These are phyloP conservation scores for Octopus bimaculoides DNA, from an alignment of 1,140 invertebrate genomes.

Conservation along the genomic window DNA sequence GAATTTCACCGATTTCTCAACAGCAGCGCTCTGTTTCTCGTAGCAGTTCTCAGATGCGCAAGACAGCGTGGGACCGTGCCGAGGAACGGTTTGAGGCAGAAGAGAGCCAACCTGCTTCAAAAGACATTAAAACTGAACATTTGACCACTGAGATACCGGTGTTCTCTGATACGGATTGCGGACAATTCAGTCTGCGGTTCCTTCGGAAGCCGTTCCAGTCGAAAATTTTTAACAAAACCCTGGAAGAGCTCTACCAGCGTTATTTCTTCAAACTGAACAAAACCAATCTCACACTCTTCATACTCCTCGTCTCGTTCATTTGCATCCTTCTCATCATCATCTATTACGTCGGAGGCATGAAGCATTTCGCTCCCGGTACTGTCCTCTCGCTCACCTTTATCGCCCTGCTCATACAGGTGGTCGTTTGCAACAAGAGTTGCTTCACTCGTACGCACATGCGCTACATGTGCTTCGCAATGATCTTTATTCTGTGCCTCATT, in stretches of 20 bases:
- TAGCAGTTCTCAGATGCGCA: slow-evolving; percentile 24
- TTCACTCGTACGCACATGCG: slow-evolving; percentile 86
- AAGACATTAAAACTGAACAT: slow-evolving; percentile 21
- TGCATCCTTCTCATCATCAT: slow-evolving; percentile 64
- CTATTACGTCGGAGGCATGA: slow-evolving; percentile 51
- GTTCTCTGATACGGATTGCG: slow-evolving; percentile 5
- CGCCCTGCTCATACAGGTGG: slow-evolving; percentile 67
- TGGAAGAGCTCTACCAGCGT: slow-evolving; percentile 86
- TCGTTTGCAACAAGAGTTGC: slow-evolving; percentile 73
- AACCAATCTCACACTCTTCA: slow-evolving; percentile 80
- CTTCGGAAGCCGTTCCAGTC: slow-evolving; percentile 36
- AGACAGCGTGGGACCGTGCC: slow-evolving; percentile 48
- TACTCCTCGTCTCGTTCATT: slow-evolving; percentile 72
- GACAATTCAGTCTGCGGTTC: slow-evolving; percentile 16
- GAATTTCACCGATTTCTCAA: slow-evolving; percentile 27
- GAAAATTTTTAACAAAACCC: slow-evolving; percentile 42
- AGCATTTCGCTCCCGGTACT: slow-evolving; percentile 40
- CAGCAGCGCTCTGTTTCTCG: slow-evolving; percentile 3
- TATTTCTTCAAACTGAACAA: slow-evolving; percentile 92
- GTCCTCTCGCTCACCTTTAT: slow-evolving; percentile 51
- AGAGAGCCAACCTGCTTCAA: slow-evolving; percentile 6
- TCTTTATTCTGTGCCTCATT: slow-evolving; percentile 69
- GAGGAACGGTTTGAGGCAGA: slow-evolving; percentile 38
- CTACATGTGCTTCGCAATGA: slow-evolving; percentile 76
- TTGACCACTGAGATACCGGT: slow-evolving; percentile 23